phyloP scores from a whole-genome alignment of 2,888 invertebrate species.

The Syrphus vitripennis region DNA sequence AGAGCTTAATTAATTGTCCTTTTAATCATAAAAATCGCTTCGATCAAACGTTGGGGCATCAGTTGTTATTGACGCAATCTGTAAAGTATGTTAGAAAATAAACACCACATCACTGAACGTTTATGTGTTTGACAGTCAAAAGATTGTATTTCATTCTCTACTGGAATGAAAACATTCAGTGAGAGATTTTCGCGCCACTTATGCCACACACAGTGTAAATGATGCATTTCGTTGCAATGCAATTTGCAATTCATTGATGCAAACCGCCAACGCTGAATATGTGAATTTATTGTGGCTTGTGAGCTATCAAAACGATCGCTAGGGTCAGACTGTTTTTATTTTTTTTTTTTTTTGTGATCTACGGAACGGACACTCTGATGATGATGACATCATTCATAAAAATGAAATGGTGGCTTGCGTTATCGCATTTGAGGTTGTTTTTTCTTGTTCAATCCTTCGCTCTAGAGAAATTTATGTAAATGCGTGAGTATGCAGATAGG shows the following conservation, averaged over 20 bases:
- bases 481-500: conserved; percentile 28
- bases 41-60: conserved; percentile 31
- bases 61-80: conserved; percentile 36
- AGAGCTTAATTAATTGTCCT: conserved; percentile 65
- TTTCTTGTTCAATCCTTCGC: background rate
- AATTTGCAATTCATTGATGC: conserved; percentile 51
- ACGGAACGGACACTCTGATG: background rate
- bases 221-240: conserved; percentile 21
- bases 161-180: background rate
- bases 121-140: conserved; percentile 40
- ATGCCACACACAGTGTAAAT: conserved; percentile 41
- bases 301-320: conserved; percentile 34
- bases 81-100: background rate
- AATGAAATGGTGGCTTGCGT: conserved; percentile 50
- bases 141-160: conserved; percentile 13
- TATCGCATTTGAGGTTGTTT: conserved; percentile 47
- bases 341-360: background rate
- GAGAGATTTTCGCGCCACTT: conserved; percentile 40
- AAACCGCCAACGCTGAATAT: conserved; percentile 52
- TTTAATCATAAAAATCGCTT: conserved; percentile 50
- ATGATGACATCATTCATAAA: conserved; percentile 59
- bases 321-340: conserved; percentile 32
- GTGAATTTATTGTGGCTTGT: background rate
- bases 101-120: background rate
- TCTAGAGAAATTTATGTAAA: conserved; percentile 40